Evolutionary conservation across 2,888 invertebrate genomes (phyloP), one percentile per base, ranked within the genome.

Genomic region (Caenorhabditis sp.): DNA sequence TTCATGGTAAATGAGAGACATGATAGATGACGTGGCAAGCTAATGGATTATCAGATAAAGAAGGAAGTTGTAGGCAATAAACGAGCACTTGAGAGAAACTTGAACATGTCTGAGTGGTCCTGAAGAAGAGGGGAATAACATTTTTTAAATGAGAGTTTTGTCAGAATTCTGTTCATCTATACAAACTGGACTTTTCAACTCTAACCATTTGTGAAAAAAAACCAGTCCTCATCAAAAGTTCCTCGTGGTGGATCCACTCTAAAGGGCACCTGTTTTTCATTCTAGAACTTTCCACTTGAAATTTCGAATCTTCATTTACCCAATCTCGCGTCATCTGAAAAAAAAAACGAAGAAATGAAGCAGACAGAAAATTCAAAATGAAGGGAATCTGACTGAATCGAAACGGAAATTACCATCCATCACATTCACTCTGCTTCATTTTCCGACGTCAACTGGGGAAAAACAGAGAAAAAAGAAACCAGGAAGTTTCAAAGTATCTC

Each of bases 391-490:
- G 44, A 44, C 22, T 7, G 26, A 63, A 19, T 63, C 63, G 26
- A 26, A 63, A 63, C 63, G 63, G 63, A 63, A 63, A 63, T 63
- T 44, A 63, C 63, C 41, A 63, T 63, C 6, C 24, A 63, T 63
- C 63, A 44, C 38, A 2, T 6, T 8, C 12, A 7, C 16, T 19
- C 2, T 24, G 24, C 26, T 28, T 44, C 26, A 35, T 58, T 35
- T n/a, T n/a, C 41, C 26, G 16, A 10, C 47, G 47, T 19, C 47
- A 47, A 19, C 47, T 47, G 2, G 2, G 31, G 31, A 38, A 38
- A 51, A 54, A 54, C 12, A 7, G 10, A 22, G 12, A 26, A 54
- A 54, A 24, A 26, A 24, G 1, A 24, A 54, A 54, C 51, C 24
- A 54, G 51, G 51, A 54, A 54, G 51, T 54, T 12, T 47, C 24